Percentiles rank a stretch among this genome's conserved stretches.
Conservation (phyloP, 2,113 vertebrate genomes). For the Rhinichthys klamathensis region DNA sequence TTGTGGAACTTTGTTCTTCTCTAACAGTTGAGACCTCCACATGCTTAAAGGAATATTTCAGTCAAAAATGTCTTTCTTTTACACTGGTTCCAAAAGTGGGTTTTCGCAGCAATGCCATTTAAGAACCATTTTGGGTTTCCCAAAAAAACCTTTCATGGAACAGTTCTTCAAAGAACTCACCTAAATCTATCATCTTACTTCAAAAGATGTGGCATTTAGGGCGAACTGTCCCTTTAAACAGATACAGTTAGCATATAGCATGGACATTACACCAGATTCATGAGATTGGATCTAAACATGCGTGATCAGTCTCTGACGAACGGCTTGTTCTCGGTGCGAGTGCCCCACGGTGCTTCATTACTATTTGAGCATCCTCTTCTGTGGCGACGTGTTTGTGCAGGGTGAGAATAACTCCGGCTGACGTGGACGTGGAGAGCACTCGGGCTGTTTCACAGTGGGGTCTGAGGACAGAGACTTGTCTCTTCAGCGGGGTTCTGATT, state of each 20-base stretch:
- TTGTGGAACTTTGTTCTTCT: neutral
- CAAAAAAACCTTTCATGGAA: too few species aligned
- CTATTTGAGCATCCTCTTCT: constrained; percentile 64
- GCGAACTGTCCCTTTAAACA: neutral
- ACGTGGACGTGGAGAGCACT: constrained; percentile 65
- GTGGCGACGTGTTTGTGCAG: constrained; percentile 65
- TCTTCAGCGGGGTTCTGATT: constrained; percentile 75
- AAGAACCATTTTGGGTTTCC: too few species aligned
- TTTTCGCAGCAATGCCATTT: too few species aligned
- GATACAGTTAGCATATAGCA: neutral
- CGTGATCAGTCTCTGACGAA: neutral
- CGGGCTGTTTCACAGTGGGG: constrained; percentile 66
- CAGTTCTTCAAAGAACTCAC: neutral
- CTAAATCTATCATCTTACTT: neutral
- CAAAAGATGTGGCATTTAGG: neutral
- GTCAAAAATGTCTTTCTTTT: neutral
- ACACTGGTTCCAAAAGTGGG: too few species aligned
- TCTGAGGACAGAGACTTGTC: constrained; percentile 65
- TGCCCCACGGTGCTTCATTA: constrained; percentile 16
- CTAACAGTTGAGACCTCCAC: neutral
- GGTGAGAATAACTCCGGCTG: constrained; percentile 63
- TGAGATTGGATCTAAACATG: constrained; percentile 3
- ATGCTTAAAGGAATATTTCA: neutral
- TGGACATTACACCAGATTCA: neutral
- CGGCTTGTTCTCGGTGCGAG: neutral